Percentiles rank a stretch among this genome's conserved stretches.
phyloP scores from a whole-genome alignment of 2,113 vertebrate species.

The Verasper variegatus region DNA sequence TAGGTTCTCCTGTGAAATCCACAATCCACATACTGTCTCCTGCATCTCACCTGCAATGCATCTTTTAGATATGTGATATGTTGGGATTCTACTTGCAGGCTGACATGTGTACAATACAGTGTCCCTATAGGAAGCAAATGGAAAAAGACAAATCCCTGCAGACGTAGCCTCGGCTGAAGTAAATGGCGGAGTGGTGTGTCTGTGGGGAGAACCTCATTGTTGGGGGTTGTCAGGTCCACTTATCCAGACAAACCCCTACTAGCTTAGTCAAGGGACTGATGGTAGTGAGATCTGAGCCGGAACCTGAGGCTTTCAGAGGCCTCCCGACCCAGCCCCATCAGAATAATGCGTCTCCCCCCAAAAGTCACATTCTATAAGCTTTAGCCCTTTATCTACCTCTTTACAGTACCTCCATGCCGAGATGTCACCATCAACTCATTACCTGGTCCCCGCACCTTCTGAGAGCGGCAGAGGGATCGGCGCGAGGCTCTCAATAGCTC shows the following conservation, averaged over 20 bases:
- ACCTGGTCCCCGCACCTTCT: conserved; percentile 62
- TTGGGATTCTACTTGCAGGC: not conserved
- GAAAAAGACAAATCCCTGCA: conserved; percentile 55
- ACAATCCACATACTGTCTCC: not conserved
- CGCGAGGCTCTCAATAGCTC: conserved; percentile 64
- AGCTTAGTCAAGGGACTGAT: conserved; percentile 41
- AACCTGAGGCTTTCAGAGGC: conserved; percentile 73
- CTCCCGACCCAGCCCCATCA: conserved; percentile 47
- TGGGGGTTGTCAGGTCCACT: conserved; percentile 68
- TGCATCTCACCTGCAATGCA: not conserved
- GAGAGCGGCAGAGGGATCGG: conserved; percentile 52
- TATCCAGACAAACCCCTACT: conserved; percentile 56
- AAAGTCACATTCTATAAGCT: conserved; percentile 69
- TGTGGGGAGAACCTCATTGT: conserved; percentile 53
- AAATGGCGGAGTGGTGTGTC: conserved; percentile 51
- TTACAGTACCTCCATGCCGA: conserved; percentile 49
- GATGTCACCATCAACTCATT: conserved; percentile 69
- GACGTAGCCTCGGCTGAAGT: conserved; percentile 43
- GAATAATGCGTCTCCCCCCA: conserved; percentile 72
- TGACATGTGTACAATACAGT: not conserved
- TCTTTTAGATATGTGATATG: not conserved
- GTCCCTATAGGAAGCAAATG: conserved; percentile 25
- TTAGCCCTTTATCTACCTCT: conserved; percentile 65
- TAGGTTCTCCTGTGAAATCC: not conserved
- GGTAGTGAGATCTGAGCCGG: conserved; percentile 52